These are phyloP conservation scores for Drosophila kikkawai DNA, from an alignment of 1,140 invertebrate genomes.

Conservation along the genomic window DNA sequence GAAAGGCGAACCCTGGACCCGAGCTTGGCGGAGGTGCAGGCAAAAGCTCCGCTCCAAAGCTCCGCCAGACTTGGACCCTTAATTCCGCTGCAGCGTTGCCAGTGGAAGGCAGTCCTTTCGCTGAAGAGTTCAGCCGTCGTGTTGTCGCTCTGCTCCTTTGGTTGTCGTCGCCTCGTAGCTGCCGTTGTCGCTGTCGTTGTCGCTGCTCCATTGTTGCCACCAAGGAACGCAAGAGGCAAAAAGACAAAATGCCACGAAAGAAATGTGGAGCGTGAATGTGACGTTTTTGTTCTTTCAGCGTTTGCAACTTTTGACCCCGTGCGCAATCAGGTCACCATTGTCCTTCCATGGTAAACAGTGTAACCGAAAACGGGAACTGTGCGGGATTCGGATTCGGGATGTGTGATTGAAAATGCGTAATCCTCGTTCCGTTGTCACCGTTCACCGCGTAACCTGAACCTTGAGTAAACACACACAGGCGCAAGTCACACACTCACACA, in stretches of 20 bases:
- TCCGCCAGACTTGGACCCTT: slow-evolving; percentile 38
- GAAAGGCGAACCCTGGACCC: slow-evolving; percentile 7
- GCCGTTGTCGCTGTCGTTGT: slow-evolving; percentile 45
- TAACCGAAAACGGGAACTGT: slow-evolving; percentile 26
- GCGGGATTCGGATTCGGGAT: slow-evolving; percentile 10
- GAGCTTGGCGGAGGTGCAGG: slow-evolving; percentile 34
- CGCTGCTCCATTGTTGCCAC: slow-evolving; percentile 42
- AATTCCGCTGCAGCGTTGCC: slow-evolving; percentile 68
- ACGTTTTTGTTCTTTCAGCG: slow-evolving; percentile 43
- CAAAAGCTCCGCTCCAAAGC: slow-evolving; percentile 55
- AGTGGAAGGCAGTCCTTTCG: slow-evolving; percentile 81
- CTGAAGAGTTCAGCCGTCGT: slow-evolving; percentile 79
- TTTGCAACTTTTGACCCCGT: slow-evolving; percentile 76
- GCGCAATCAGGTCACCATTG: slow-evolving; percentile 73
- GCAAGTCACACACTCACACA: slow-evolving; percentile 37
- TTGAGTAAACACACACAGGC: slow-evolving; percentile 72
- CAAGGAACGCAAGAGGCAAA: slow-evolving; percentile 28
- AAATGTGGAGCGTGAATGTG: slow-evolving; percentile 67
- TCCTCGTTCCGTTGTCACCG: slow-evolving; percentile 54
- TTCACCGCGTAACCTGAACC: slow-evolving; percentile 73
- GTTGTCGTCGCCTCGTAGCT: slow-evolving; percentile 39
- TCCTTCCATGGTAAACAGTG: slow-evolving; percentile 41
- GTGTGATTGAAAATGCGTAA: slow-evolving; percentile 79
- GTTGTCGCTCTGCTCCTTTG: slow-evolving; percentile 51
- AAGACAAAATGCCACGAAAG: slow-evolving; percentile 69